Evolutionary conservation across 2,797 vertebrate genomes (phyloP).

Genomic region (Galaxias olidus): DNA sequence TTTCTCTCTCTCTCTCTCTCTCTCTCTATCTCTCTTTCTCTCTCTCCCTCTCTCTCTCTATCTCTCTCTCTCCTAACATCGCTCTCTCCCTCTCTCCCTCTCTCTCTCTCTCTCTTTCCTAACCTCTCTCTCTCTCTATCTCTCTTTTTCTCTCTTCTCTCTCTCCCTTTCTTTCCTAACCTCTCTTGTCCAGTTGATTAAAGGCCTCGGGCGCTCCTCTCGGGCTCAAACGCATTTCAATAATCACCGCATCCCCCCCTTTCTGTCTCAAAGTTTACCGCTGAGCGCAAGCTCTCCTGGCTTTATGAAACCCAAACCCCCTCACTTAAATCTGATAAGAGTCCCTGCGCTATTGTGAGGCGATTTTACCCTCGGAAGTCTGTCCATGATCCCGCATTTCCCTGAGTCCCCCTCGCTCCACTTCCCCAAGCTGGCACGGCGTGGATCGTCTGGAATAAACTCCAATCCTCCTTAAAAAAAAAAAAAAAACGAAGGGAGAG

Average conservation of each 20-base stretch:
- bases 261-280: conserved; percentile 53
- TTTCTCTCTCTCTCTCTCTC: neutral
- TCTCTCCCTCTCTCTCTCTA: neutral
- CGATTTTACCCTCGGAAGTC: conserved; percentile 67
- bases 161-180: neutral
- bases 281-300: conserved; percentile 51
- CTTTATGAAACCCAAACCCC: conserved; percentile 60
- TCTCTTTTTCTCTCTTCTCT: neutral
- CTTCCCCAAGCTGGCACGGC: conserved; percentile 63
- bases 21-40: neutral
- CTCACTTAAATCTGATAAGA: conserved; percentile 75
- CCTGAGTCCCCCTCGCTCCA: conserved; percentile 69
- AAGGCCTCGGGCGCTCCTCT: conserved; percentile 24
- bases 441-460: conserved; percentile 77
- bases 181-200: conserved; percentile 18
- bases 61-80: neutral
- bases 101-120: neutral
- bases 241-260: conserved; percentile 39
- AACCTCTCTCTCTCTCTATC: neutral
- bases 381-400: conserved; percentile 70
- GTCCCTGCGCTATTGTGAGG: conserved; percentile 70
- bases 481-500: conserved; percentile 45
- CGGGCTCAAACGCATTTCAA: conserved; percentile 43
- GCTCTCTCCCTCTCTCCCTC: neutral
- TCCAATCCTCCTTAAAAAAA: conserved; percentile 73